phyloP scores from a whole-genome alignment of 2,797 vertebrate species.

The Anabas testudineus region DNA sequence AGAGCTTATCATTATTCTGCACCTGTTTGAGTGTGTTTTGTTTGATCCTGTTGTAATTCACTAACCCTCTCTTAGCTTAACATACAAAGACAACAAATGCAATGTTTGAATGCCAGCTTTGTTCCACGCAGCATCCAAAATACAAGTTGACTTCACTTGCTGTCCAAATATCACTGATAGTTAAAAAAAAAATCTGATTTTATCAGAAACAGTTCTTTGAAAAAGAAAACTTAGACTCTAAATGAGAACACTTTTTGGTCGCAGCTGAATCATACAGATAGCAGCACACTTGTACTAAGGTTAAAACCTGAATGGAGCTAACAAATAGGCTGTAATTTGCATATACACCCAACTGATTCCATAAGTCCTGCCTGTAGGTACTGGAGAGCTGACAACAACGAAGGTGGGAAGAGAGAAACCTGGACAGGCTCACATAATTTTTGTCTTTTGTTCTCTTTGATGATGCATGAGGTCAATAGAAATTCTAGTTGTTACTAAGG shows the following conservation, averaged over 20 bases:
- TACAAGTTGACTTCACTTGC: not conserved
- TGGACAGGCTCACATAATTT: slow-evolving; percentile 4
- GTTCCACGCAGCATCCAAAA: slow-evolving; percentile 9
- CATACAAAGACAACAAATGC: not conserved
- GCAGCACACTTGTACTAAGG: not conserved
- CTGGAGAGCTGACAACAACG: not conserved
- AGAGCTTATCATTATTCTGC: not conserved
- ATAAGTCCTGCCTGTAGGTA: not conserved
- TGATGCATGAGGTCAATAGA: slow-evolving; percentile 30
- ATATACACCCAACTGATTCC: not conserved
- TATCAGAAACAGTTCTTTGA: not conserved
- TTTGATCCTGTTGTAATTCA: slow-evolving; percentile 12
- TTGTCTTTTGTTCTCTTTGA: slow-evolving; percentile 16
- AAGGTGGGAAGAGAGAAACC: not conserved
- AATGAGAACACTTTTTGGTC: not conserved
- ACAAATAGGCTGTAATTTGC: slow-evolving; percentile 16
- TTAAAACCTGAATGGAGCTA: slow-evolving; percentile 6
- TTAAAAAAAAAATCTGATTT: not conserved
- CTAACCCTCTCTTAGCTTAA: not conserved
- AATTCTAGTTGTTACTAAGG: slow-evolving; percentile 15
- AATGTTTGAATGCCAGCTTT: slow-evolving; percentile 17
- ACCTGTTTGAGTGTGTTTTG: not conserved
- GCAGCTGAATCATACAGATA: not conserved
- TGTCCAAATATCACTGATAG: not conserved
- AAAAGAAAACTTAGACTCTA: not conserved